A percentile compares a stretch with the other conserved stretches of the same genome.
Conservation (phyloP, 2,113 vertebrate genomes). For the Thryonomys swinderianus region DNA sequence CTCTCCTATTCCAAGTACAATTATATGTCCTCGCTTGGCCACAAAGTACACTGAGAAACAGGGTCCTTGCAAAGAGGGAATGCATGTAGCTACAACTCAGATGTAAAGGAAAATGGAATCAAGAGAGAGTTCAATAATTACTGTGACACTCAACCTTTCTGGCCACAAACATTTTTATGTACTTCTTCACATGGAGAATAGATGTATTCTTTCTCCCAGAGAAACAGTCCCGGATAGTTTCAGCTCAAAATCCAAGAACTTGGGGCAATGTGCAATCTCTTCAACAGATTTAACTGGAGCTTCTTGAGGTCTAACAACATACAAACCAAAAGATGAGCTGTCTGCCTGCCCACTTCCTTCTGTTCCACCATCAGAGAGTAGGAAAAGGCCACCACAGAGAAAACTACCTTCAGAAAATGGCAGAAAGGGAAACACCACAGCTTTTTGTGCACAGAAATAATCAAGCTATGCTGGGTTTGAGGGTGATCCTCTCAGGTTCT, state of each 20-base stretch:
- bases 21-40: neutral
- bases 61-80: neutral
- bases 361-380: rapidly evolving
- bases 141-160: neutral
- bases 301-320: neutral
- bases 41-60: neutral
- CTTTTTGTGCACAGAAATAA: neutral
- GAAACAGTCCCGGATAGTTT: neutral
- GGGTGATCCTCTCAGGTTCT: neutral
- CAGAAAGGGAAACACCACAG: neutral
- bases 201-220: neutral
- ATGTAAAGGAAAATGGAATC: neutral
- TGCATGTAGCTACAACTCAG: neutral
- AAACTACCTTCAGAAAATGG: neutral
- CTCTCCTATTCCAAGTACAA: neutral
- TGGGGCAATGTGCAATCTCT: neutral
- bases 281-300: neutral
- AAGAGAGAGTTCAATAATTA: neutral
- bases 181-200: neutral
- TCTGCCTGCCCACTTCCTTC: neutral
- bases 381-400: neutral
- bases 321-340: neutral
- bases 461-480: too few relatives aligned
- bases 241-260: neutral
- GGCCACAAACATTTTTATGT: neutral